Base-by-base conservation (phyloP, 2,888 invertebrate species). In the Acleris literana region DNA sequence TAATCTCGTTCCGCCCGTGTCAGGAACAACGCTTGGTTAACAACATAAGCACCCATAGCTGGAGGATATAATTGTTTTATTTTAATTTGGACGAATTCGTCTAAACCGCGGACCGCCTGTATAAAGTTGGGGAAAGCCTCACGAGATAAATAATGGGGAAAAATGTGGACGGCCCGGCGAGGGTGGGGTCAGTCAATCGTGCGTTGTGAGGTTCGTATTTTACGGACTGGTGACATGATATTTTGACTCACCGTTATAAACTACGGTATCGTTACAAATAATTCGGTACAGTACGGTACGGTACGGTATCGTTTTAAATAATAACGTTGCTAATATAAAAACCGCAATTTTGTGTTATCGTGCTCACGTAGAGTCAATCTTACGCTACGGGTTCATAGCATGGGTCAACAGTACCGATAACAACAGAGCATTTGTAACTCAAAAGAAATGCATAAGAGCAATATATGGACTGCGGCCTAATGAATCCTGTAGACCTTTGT, bases 201-300 rank as follows among this genome's bases (percentile, higher is more conserved):
- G 66, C 68, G 74, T 69, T 71, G 68, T 65, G 68, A 44, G 67
- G 33, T 63, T 63, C 62, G 70, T 61, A 62, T 55, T 58, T 56
- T 66, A 60, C 58, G 58, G 63, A 54, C 57, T 60, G 68, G 25
- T 57, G 59, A 69, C 74, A 64, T 71, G 70, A 71, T 74, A 70
- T 76, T 72, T 74, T 68, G 72, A 64, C 56, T 64, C 68, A 52
- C 53, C 74, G 68, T 58, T 68, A 49, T 60, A 57, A 9, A 68
- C 64, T 65, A 48, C 39, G 25, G 29, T 9, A 6, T 6, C 9
- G 1, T 29, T 29, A 39, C 18, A 60, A n/a, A n/a, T n/a, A n/a
- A n/a, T n/a, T n/a, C n/a, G n/a, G n/a, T n/a, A n/a, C n/a, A n/a
- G n/a, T n/a, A n/a, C n/a, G n/a, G n/a, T n/a, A n/a, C n/a, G n/a